These are phyloP conservation scores for Odontocolon sp. DNA, from an alignment of 2,888 invertebrate genomes.

Conservation along the genomic window DNA sequence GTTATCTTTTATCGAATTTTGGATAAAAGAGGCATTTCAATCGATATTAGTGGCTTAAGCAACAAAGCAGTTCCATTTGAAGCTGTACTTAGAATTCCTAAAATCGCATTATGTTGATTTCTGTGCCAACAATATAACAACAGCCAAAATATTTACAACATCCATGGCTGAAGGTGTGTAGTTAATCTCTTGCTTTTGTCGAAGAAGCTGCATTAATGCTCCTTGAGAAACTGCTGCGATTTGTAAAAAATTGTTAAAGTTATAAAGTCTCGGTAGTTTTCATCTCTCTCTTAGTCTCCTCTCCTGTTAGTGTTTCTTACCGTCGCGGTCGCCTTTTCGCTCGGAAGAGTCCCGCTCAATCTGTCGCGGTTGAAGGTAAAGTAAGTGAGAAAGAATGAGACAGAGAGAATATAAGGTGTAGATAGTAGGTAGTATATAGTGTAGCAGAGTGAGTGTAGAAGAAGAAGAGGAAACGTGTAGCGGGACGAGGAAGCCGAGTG, in stretches of 20 bases:
- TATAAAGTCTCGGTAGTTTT: not conserved
- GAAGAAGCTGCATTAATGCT: conserved; percentile 5
- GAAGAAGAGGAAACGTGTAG: conserved; percentile 51
- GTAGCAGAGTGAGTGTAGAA: conserved; percentile 28
- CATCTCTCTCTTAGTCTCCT: not conserved
- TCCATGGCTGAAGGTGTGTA: too few species aligned
- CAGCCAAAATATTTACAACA: too few species aligned
- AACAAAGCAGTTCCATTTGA: too few species aligned
- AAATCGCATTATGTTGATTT: too few species aligned
- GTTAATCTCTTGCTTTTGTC: too few species aligned
- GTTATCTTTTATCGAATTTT: too few species aligned
- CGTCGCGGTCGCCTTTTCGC: not conserved
- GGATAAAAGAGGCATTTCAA: too few species aligned
- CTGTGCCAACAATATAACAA: too few species aligned
- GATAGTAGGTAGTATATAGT: not conserved
- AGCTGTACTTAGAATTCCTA: too few species aligned
- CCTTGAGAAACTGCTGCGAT: not conserved
- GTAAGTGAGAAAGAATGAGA: not conserved
- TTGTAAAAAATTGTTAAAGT: conserved; percentile 14
- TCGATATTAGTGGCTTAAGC: too few species aligned
- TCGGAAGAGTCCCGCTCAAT: conserved; percentile 19
- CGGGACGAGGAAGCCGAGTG: conserved; percentile 58
- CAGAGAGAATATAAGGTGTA: not conserved
- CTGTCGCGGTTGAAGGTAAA: conserved; percentile 9
- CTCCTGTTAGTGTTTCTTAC: not conserved